These are phyloP conservation scores for Avahi laniger DNA, from an alignment of 2,797 vertebrate species.

Conservation along the genomic window DNA sequence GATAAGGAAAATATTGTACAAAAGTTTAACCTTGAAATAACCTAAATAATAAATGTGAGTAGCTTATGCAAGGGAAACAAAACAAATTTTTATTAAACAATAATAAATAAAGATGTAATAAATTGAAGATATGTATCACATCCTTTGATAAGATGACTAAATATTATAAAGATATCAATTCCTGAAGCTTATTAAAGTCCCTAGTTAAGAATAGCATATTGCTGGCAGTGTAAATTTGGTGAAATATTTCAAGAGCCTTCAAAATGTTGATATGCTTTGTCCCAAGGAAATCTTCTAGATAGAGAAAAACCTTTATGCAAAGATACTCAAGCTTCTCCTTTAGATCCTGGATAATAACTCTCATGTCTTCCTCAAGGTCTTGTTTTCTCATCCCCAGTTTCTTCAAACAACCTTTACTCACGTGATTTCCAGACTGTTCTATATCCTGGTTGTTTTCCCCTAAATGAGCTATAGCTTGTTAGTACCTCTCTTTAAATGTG, in stretches of 20 bases:
- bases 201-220: neutral
- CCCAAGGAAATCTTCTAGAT: neutral
- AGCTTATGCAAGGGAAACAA: neutral
- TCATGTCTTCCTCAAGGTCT: neutral
- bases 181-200: neutral
- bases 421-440: neutral
- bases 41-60: neutral
- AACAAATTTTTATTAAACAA: neutral
- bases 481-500: neutral
- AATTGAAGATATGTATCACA: neutral
- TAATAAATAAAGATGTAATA: constrained; percentile 43
- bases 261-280: neutral
- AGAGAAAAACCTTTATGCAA: neutral
- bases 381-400: neutral
- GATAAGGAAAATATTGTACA: constrained; percentile 24
- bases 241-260: constrained; percentile 36
- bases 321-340: neutral
- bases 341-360: neutral
- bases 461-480: neutral
- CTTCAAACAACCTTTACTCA: neutral
- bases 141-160: neutral
- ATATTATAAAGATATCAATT: neutral
- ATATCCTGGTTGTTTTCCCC: neutral
- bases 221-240: neutral
- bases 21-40: constrained; percentile 41